These are phyloP conservation scores for Rhea pennata DNA, from an alignment of 2,113 vertebrate species.

Conservation along the genomic window DNA sequence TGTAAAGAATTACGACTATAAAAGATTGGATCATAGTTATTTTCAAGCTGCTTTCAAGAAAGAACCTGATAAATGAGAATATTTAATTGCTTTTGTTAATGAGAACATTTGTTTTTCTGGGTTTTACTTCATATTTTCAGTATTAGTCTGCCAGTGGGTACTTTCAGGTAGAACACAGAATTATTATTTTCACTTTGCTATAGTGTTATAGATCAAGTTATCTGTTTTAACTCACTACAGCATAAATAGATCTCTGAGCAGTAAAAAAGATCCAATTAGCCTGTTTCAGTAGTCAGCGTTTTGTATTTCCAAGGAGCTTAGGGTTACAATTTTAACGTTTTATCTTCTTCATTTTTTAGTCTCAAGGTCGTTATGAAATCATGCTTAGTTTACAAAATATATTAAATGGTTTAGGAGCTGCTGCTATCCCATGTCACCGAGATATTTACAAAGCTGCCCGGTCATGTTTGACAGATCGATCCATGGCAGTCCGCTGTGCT, in stretches of 20 bases:
- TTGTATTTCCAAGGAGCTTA: not conserved
- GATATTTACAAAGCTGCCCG: conserved; percentile 94
- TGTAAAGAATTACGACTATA: not conserved
- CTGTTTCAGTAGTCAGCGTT: not conserved
- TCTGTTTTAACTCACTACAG: not conserved
- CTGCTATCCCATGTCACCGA: conserved; percentile 85
- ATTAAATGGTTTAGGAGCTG: conserved; percentile 85
- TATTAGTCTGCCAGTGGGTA: not conserved
- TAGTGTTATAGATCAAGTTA: not conserved
- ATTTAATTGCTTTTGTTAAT: not conserved
- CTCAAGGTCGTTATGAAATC: conserved; percentile 95
- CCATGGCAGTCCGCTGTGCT: conserved; percentile 93
- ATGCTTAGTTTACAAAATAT: conserved; percentile 90
- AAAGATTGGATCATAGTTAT: not conserved
- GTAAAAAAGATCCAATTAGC: not conserved
- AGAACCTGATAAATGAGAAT: not conserved
- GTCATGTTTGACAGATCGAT: conserved; percentile 89
- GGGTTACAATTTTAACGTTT: not conserved
- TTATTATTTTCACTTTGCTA: not conserved
- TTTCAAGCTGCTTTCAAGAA: not conserved
- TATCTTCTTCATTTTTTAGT: conserved; percentile 77
- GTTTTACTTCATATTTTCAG: not conserved
- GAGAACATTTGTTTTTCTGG: not conserved
- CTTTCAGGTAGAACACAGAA: not conserved
- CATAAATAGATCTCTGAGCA: not conserved